Evolutionary conservation across 2,113 vertebrate species (phyloP), one percentile per base, ranked within the genome.

Genomic region (Atherinomorus stipes): DNA sequence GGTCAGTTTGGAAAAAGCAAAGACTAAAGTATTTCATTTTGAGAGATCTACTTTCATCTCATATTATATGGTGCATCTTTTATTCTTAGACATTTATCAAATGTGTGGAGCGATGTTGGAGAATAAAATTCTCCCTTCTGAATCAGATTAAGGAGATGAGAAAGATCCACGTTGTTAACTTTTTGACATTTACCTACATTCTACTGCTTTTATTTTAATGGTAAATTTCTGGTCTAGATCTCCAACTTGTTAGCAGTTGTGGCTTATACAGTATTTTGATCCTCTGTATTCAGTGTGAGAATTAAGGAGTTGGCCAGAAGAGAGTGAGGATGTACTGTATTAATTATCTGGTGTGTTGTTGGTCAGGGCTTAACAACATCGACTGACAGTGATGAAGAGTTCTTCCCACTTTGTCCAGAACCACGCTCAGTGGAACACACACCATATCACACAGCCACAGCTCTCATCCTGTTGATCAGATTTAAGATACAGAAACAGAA

Each of bases 261-360:
- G 52, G 7, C 51, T 72, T 73, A 7, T 53, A n/a, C n/a, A n/a
- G n/a, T n/a, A 44, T 76, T 71, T 70, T 16, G 22, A 40, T 59
- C 3, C 64, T 69, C 37, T 76, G 76, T 81, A 85, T 84, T 85
- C 81, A 58, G 68, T 23, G 37, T 19, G 31, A 64, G 78, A 71
- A 38, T 16, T 26, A 34, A 68, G 31, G 53, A 57, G 28, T 45
- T 44, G 64, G 68, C 74, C 64, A 75, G 71, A 70, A 74, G 68
- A 77, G 59, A 71, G 64, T 59, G 38, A 74, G 49, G 76, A 74
- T 66, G 63, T 57, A 59, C 74, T 85, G 83, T 74, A 72, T 89
- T 87, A 71, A 83, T 78, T 64, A 69, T 64, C 60, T 68, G 53
- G 67, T 64, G 25, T 63, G 71, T 66, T 74, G 64, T 75, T 68